phyloP scores from a whole-genome alignment of 2,113 vertebrate species.

The Pluvialis apricaria region DNA sequence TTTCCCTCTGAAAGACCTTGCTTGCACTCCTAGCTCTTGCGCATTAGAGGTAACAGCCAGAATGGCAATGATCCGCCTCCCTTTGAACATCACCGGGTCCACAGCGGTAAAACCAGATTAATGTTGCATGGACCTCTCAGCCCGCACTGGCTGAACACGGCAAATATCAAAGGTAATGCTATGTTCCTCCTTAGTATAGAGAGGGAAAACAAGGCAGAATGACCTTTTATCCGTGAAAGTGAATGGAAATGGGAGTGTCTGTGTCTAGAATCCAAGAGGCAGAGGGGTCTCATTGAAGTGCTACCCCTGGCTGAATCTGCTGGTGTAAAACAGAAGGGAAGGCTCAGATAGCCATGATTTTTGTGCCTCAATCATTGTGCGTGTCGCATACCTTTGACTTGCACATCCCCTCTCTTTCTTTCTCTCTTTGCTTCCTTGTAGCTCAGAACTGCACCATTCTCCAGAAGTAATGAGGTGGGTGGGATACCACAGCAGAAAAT shows the following conservation, averaged over 20 bases:
- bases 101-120: slow-evolving; percentile 25
- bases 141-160: slow-evolving; percentile 22
- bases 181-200: neutral
- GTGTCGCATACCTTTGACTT: neutral
- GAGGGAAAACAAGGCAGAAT: neutral
- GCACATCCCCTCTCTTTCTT: neutral
- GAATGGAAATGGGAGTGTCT: neutral
- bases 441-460: neutral
- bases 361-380: neutral
- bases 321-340: neutral
- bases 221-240: slow-evolving; percentile 48
- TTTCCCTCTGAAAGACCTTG: neutral
- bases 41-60: neutral
- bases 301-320: neutral
- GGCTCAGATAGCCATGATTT: neutral
- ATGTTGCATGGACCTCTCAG: slow-evolving; percentile 30
- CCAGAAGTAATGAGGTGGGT: neutral
- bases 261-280: neutral
- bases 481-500: neutral
- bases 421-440: neutral
- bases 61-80: neutral
- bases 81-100: neutral
- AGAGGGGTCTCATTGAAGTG: neutral
- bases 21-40: neutral
- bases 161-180: slow-evolving; percentile 54